Evolutionary conservation across 2,797 vertebrate species (phyloP).

Genomic region (Hemibagrus guttatus): DNA sequence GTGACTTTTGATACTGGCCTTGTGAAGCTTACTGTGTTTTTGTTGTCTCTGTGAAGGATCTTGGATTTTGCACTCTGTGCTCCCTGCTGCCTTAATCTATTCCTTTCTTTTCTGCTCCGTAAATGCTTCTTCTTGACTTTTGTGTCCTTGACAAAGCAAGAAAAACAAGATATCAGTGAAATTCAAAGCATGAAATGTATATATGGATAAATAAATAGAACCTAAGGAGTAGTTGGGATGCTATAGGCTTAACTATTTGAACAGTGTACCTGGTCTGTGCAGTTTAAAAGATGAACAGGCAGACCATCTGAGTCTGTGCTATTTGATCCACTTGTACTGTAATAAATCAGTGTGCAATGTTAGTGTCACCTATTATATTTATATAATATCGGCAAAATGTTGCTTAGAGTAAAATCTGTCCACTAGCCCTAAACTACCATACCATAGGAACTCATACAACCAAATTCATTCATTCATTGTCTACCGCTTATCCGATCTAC

Average conservation of each 20-base stretch:
- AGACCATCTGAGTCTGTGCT: conserved; percentile 86
- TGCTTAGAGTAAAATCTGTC: not conserved
- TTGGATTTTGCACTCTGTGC: conserved; percentile 49
- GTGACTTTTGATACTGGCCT: not conserved
- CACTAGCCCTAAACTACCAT: not conserved
- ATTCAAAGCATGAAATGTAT: not conserved
- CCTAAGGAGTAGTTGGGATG: not conserved
- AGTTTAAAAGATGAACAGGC: conserved; percentile 72
- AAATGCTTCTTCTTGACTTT: conserved; percentile 72
- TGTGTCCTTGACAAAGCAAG: conserved; percentile 57
- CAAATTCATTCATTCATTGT: no score
- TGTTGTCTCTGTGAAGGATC: conserved; percentile 45
- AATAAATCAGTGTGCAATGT: conserved; percentile 31
- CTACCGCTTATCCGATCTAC: no score
- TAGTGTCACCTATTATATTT: not conserved
- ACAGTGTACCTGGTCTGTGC: conserved; percentile 59
- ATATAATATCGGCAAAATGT: not conserved
- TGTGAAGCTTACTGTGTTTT: conserved; percentile 39
- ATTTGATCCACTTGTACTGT: conserved; percentile 90
- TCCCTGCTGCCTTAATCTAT: conserved; percentile 62
- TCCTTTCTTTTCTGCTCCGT: conserved; percentile 76
- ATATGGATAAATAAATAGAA: not conserved
- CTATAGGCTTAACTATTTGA: not conserved
- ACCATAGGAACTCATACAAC: not conserved
- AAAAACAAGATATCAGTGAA: not conserved